Evolutionary conservation across 2,888 invertebrate species (phyloP), one percentile per base, ranked within the genome.

Genomic region (Lutraria lutraria): DNA sequence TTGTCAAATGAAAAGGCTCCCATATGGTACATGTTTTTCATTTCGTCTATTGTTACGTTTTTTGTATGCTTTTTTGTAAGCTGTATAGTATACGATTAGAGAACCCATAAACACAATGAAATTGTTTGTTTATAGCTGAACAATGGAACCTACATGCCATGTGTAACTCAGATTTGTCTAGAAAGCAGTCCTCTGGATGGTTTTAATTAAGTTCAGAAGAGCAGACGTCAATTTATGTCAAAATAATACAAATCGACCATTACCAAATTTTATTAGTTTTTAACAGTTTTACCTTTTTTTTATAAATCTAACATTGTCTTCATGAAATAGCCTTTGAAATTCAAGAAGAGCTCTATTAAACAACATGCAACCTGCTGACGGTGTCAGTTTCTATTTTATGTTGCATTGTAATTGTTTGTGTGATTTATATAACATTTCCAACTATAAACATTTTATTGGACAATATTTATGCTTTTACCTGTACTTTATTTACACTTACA

Each of bases 1-100:
- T 16, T 76, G 76, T 76, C 76, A 34, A 16, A 76, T 4, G 76
- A 34, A 76, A 76, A 76, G 31, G 76, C 29, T 25, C 76, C 76
- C 76, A 25, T 76, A 76, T 76, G 76, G 76, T 76, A 76, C 29
- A 31, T 34, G 76, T 34, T 76, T 68, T 76, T 76, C 76, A 76
- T 76, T 76, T 12, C 76, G 3, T 76, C 63, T 12, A 68, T n/a
- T n/a, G n/a, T 43, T 43, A 8, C 43, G 43, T 2, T 43, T 43
- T 43, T 43, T 8, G 43, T 43, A 43, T 25, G n/a, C 3, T n/a
- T 25, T 68, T 68, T 68, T 25, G 25, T 68, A 68, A n/a, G 63
- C 63, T 25, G 25, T 68, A 2, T 25, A n/a, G n/a, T 25, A 25
- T 10, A 68, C 25, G 4, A 68, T 68, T 2, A 12, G n/a, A n/a